Base-by-base conservation (phyloP, 1,140 invertebrate species). In the Aphelinus certus region DNA sequence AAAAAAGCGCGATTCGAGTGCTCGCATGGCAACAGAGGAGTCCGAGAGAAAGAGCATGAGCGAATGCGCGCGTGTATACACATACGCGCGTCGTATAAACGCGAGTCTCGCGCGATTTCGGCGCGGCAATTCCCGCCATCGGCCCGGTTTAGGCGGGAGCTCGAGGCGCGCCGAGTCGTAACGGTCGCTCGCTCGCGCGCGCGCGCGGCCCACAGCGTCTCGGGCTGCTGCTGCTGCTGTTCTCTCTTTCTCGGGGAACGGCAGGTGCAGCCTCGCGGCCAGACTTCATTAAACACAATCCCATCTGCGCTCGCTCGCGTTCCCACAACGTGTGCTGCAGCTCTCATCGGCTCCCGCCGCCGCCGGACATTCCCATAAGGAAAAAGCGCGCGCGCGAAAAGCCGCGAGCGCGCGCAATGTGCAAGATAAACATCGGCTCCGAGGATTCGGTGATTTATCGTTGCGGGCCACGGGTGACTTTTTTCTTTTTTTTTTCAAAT, bases 271-370 rank as follows among this genome's bases (percentile, higher is more conserved):
- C 78, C 60, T 75, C 76, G 77, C 26, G 78, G 82, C 81, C 83
- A 83, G 83, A 84, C 83, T 84, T 84, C 83, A 84, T 85, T 83
- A 84, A 84, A 83, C 82, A 79, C 80, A 82, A 84, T 84, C 82
- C 81, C 83, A 85, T 85, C 83, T 85, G 83, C 83, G 69, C 64
- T 61, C 26, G 26, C 64, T 71, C 43, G 60, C 6, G 60, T 71
- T 63, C 69, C 69, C 69, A 63, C 48, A 64, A 63, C 60, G 64
- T 26, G 26, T 26, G 26, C 26, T 26, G 26, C 26, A 26, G 26
- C 26, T 26, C 26, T 26, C 26, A 26, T 26, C 26, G 26, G 26
- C 26, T 26, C 26, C 26, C 0, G 26, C 26, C 26, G 26, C 26
- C 61, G 60, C 7, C 46, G 46, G 56, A 56, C 42, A 26, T 7